A percentile compares a stretch with the other conserved stretches of the same genome.
Evolutionary conservation across 2,888 invertebrate genomes (phyloP).

Genomic region (Teleiodes luculella): DNA sequence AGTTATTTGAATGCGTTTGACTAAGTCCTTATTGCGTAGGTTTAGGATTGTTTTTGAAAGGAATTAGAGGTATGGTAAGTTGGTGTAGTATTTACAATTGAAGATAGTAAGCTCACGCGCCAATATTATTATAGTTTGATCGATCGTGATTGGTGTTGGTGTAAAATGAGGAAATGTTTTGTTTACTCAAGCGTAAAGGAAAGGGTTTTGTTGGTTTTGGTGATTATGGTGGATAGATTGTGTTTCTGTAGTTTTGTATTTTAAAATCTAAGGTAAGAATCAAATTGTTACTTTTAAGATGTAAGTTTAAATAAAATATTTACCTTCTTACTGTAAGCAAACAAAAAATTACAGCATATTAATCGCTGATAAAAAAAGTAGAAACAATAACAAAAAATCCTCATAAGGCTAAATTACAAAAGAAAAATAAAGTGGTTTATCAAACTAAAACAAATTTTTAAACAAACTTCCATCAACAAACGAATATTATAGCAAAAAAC

Average conservation of each 20-base stretch:
- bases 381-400: too few relatives aligned
- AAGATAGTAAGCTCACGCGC: constrained; percentile 55
- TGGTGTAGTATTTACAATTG: constrained; percentile 17
- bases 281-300: too few relatives aligned
- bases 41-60: not conserved
- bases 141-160: constrained; percentile 46
- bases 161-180: constrained; percentile 25
- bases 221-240: not conserved
- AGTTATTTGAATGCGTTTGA: not conserved
- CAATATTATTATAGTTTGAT: constrained; percentile 60
- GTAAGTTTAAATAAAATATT: too few relatives aligned
- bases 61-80: not conserved
- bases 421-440: too few relatives aligned
- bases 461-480: too few relatives aligned
- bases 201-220: constrained; percentile 1
- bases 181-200: constrained; percentile 28
- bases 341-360: too few relatives aligned
- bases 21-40: not conserved
- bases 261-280: too few relatives aligned
- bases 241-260: not conserved
- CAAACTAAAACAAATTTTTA: too few relatives aligned
- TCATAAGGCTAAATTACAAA: too few relatives aligned
- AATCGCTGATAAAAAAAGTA: too few relatives aligned
- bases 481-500: too few relatives aligned
- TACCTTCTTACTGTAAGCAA: too few relatives aligned